Percentiles rank a stretch among this genome's conserved stretches.
Evolutionary conservation across 2,797 vertebrate genomes (phyloP).

Genomic region (Rhodeus uyekii): DNA sequence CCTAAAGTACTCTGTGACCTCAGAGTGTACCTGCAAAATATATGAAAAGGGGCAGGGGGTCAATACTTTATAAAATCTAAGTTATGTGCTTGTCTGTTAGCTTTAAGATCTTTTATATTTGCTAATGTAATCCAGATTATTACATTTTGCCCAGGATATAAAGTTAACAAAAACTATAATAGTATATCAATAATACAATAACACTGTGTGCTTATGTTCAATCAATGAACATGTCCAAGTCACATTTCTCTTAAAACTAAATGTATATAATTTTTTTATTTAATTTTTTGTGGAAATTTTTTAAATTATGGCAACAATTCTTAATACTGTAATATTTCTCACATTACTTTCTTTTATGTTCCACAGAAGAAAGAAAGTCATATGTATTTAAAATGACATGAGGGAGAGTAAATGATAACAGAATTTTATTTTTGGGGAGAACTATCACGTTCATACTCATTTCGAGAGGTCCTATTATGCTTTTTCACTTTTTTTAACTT

Average conservation of each 20-base stretch:
- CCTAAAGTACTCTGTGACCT: not conserved
- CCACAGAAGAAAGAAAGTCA: not conserved
- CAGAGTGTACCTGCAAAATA: not conserved
- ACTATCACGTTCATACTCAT: not conserved
- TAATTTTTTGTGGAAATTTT: not conserved
- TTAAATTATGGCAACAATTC: not conserved
- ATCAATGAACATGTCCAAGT: not conserved
- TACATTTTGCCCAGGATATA: too few relatives aligned
- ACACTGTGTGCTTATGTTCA: not conserved
- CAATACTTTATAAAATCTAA: not conserved
- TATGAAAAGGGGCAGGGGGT: not conserved
- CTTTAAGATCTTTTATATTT: not conserved
- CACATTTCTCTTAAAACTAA: not conserved
- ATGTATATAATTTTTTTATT: not conserved
- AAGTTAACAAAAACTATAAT: not conserved
- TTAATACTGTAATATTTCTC: not conserved
- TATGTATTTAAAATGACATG: not conserved
- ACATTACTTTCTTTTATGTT: not conserved
- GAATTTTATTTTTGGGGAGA: not conserved
- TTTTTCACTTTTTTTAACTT: too few relatives aligned
- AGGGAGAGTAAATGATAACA: not conserved
- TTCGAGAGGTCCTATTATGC: too few relatives aligned
- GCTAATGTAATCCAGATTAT: not conserved
- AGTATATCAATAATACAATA: not conserved
- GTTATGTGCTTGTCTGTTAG: not conserved